phyloP scores from a whole-genome alignment of 1,140 invertebrate species.

The Bombus difficillimus region DNA sequence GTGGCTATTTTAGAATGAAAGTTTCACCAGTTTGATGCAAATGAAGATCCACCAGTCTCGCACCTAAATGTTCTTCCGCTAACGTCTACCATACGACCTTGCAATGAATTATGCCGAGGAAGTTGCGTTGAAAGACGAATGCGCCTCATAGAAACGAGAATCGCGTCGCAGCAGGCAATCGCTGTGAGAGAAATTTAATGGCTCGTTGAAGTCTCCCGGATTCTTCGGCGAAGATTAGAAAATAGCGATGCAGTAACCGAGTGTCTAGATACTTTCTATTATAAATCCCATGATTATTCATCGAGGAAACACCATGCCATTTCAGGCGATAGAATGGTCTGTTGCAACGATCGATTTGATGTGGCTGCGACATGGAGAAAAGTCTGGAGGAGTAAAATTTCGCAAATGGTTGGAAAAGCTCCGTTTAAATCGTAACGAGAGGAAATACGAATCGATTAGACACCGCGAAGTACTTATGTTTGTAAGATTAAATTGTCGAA shows the following conservation, averaged over 20 bases:
- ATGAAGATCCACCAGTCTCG: background rate
- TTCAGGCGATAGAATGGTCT: too few species aligned
- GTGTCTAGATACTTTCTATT: conserved; percentile 61
- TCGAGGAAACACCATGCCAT: background rate
- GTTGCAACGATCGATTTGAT: background rate
- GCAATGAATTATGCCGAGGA: background rate
- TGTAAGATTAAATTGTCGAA: too few species aligned
- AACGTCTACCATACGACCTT: background rate
- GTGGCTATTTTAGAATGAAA: background rate
- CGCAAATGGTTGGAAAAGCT: too few species aligned
- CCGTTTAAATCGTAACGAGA: too few species aligned
- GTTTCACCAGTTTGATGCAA: background rate
- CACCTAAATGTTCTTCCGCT: background rate
- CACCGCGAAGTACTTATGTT: too few species aligned
- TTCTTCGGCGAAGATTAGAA: conserved; percentile 62
- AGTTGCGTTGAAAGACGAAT: background rate
- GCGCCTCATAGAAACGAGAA: background rate
- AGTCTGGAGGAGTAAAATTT: too few species aligned
- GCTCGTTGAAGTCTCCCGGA: conserved; percentile 59
- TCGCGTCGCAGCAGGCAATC: conserved; percentile 32
- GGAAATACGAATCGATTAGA: too few species aligned
- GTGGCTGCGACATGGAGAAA: too few species aligned
- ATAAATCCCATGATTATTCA: conserved; percentile 48
- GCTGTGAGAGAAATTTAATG: conserved; percentile 74
- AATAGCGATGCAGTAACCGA: conserved; percentile 66